phyloP scores from a whole-genome alignment of 2,113 vertebrate genomes.

The Crotophaga sulcirostris region DNA sequence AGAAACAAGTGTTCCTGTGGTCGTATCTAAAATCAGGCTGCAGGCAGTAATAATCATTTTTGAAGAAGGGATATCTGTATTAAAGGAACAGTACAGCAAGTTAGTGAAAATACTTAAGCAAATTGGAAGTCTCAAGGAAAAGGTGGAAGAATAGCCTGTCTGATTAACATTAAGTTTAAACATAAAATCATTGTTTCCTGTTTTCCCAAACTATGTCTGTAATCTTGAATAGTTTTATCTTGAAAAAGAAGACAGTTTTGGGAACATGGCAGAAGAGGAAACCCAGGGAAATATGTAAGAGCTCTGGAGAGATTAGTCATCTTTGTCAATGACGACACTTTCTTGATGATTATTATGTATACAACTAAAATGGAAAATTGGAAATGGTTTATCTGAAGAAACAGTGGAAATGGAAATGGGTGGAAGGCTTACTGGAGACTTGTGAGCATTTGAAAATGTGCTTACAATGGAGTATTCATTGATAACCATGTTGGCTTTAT shows the following conservation, averaged over 20 bases:
- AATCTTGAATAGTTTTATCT: slow-evolving; percentile 45
- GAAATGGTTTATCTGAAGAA: slow-evolving; percentile 52
- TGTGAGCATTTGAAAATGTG: slow-evolving; percentile 27
- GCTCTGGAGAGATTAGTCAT: slow-evolving; percentile 11
- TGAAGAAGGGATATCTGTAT: not conserved
- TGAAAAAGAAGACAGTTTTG: slow-evolving; percentile 14
- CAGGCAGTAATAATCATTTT: not conserved
- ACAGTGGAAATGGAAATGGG: slow-evolving; percentile 54
- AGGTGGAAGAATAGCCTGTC: slow-evolving; percentile 1
- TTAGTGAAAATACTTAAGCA: not conserved
- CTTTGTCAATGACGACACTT: not conserved
- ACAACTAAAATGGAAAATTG: slow-evolving; percentile 49
- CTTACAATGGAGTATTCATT: slow-evolving; percentile 57
- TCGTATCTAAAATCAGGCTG: not conserved
- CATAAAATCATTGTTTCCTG: not conserved
- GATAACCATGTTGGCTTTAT: not conserved
- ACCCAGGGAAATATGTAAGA: not conserved
- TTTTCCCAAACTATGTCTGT: not conserved
- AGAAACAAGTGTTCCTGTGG: not conserved
- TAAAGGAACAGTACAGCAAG: not conserved
- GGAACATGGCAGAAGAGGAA: slow-evolving; percentile 29
- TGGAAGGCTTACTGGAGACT: slow-evolving; percentile 23
- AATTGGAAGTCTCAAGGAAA: not conserved
- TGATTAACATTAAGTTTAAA: not conserved
- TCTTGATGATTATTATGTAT: slow-evolving; percentile 1